Conservation (phyloP, 2,797 vertebrate species). For the Acropternis orthonyx region DNA sequence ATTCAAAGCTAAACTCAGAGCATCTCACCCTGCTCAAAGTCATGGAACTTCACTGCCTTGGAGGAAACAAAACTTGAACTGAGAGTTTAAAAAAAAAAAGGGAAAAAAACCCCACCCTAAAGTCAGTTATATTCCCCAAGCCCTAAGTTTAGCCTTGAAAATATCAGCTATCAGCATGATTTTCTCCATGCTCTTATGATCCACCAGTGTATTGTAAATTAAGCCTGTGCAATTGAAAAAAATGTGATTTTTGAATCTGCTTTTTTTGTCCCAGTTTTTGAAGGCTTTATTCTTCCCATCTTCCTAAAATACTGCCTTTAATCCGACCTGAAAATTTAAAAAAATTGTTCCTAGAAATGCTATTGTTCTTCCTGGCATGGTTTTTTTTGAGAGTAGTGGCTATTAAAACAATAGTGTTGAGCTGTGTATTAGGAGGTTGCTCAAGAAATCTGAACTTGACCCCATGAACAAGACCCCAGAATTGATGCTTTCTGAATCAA, state of each 20-base stretch:
- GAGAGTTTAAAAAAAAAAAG: not conserved
- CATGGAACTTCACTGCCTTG: not conserved
- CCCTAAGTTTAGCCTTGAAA: conserved; percentile 8
- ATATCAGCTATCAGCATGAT: not conserved
- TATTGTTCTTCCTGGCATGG: not conserved
- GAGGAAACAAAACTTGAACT: not conserved
- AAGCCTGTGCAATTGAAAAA: not conserved
- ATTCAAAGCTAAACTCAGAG: not conserved
- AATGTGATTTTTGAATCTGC: fast-evolving
- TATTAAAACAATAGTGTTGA: not conserved
- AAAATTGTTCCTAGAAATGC: not conserved
- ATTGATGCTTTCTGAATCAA: not conserved
- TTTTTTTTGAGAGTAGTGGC: not conserved
- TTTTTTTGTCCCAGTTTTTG: not conserved
- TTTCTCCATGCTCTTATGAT: not conserved
- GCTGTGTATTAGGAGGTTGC: not conserved
- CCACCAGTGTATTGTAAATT: not conserved
- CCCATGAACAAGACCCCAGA: not conserved
- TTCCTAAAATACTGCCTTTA: not conserved
- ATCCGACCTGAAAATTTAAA: not conserved
- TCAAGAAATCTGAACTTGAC: not conserved
- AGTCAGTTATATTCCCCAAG: not conserved
- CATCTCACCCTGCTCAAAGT: not conserved
- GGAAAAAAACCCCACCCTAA: not conserved
- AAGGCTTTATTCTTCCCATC: not conserved